phyloP scores from a whole-genome alignment of 2,888 invertebrate genomes.

The Lochmaea crataegi region DNA sequence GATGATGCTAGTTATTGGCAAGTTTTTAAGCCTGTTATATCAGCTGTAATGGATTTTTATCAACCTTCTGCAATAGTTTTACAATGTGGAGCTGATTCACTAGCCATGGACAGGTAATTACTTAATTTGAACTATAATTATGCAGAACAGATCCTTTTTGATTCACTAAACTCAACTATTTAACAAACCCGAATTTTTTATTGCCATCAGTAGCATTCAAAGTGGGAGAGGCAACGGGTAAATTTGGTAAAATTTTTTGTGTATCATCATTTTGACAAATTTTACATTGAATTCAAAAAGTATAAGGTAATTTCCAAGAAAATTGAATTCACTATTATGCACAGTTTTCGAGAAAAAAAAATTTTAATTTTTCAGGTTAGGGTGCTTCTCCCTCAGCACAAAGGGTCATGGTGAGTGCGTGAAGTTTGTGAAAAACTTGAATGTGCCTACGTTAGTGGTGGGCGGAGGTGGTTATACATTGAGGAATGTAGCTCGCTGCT shows the following conservation, averaged over 20 bases:
- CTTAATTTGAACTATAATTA: no score
- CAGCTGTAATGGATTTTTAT: conserved; percentile 95
- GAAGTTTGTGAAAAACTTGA: conserved; percentile 91
- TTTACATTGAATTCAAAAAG: no score
- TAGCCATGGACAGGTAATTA: conserved; percentile 84
- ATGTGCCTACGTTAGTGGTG: conserved; percentile 80
- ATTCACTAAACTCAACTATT: no score
- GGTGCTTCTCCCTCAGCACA: conserved; percentile 95
- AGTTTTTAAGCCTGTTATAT: conserved; percentile 93
- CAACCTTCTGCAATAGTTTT: conserved; percentile 96
- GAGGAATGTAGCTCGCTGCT: conserved; percentile 96
- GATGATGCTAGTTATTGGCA: conserved; percentile 93
- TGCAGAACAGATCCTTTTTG: no score
- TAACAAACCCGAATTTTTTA: no score
- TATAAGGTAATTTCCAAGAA: no score
- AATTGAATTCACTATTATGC: no score
- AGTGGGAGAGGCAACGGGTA: no score
- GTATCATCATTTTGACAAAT: no score
- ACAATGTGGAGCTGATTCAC: conserved; percentile 98
- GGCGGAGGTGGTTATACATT: conserved; percentile 88
- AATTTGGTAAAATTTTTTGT: no score
- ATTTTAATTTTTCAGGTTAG: conserved; percentile 70
- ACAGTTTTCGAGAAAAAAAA: no score
- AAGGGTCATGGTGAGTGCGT: conserved; percentile 98
- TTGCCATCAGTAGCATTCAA: no score